These are phyloP conservation scores for Chrysina gloriosa DNA, from an alignment of 2,888 invertebrate genomes.

Conservation along the genomic window DNA sequence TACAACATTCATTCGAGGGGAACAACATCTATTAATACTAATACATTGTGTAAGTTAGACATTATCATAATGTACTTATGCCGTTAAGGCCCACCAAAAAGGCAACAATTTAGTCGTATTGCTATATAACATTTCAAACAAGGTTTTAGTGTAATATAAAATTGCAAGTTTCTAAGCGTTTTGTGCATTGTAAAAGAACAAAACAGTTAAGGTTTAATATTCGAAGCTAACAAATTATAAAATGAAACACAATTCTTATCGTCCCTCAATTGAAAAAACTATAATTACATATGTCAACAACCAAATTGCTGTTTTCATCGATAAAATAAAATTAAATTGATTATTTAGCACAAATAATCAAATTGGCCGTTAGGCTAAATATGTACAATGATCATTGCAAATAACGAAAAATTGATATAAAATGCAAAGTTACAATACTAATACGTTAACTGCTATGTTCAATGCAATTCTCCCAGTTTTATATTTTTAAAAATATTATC, in stretches of 20 bases:
- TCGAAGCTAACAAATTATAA: too few relatives aligned
- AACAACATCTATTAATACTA: constrained; percentile 8
- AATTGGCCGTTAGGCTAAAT: background rate
- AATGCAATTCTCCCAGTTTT: background rate
- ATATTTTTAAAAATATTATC: background rate
- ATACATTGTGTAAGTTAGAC: background rate
- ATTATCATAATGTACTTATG: background rate
- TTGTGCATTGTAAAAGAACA: background rate
- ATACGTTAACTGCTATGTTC: background rate
- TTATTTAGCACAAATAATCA: background rate
- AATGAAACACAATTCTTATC: too few relatives aligned
- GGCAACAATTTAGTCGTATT: constrained; percentile 27
- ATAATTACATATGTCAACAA: background rate
- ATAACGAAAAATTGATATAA: too few relatives aligned
- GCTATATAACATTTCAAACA: constrained; percentile 3
- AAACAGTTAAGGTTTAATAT: too few relatives aligned
- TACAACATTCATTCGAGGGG: background rate
- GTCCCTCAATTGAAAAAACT: background rate
- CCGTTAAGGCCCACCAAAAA: constrained; percentile 22
- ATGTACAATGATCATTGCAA: background rate
- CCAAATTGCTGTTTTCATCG: background rate
- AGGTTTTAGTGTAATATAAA: constrained; percentile 26
- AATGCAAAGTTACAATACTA: background rate
- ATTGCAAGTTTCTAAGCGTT: background rate
- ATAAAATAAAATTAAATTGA: background rate